Percentiles rank a stretch among this genome's conserved stretches.
phyloP scores from a whole-genome alignment of 2,888 invertebrate genomes.

The Clusia tigrina region DNA sequence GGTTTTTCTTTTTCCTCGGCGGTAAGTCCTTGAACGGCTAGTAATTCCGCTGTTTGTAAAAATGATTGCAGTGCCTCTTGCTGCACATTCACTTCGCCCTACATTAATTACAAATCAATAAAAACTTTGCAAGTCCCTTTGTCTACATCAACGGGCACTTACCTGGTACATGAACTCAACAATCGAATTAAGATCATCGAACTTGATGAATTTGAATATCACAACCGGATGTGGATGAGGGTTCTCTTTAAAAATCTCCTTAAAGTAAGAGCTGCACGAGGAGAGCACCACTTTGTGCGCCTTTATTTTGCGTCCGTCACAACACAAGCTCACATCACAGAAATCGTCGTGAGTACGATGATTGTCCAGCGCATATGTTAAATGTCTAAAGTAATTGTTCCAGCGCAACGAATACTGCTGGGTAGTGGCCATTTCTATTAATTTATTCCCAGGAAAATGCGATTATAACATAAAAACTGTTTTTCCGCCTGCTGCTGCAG shows the following conservation, averaged over 20 bases:
- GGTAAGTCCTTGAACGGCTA: conserved; percentile 80
- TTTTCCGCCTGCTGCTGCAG: not conserved
- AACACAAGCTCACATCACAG: conserved; percentile 86
- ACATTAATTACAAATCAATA: not conserved
- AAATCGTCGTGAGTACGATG: conserved; percentile 75
- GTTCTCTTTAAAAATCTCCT: conserved; percentile 76
- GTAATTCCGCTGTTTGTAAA: conserved; percentile 77
- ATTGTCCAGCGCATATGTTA: conserved; percentile 81
- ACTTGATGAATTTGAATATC: conserved; percentile 81
- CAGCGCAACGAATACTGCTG: conserved; percentile 86
- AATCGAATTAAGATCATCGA: conserved; percentile 78
- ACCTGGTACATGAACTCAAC: conserved; percentile 81
- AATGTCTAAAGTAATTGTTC: conserved; percentile 84
- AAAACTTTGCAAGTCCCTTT: not conserved
- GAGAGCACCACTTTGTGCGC: conserved; percentile 87
- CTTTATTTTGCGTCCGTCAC: conserved; percentile 83
- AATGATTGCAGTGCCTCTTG: conserved; percentile 82
- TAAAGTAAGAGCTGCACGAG: conserved; percentile 84
- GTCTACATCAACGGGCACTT: conserved; percentile 22
- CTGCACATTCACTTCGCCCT: conserved; percentile 82
- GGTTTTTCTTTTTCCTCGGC: conserved; percentile 64
- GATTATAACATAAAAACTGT: not conserved
- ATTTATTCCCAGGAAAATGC: not conserved
- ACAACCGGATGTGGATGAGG: conserved; percentile 83
- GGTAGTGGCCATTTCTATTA: conserved; percentile 67